Conservation (phyloP, 2,113 vertebrate genomes). For the Sinocyclocheilus maitianheensis region DNA sequence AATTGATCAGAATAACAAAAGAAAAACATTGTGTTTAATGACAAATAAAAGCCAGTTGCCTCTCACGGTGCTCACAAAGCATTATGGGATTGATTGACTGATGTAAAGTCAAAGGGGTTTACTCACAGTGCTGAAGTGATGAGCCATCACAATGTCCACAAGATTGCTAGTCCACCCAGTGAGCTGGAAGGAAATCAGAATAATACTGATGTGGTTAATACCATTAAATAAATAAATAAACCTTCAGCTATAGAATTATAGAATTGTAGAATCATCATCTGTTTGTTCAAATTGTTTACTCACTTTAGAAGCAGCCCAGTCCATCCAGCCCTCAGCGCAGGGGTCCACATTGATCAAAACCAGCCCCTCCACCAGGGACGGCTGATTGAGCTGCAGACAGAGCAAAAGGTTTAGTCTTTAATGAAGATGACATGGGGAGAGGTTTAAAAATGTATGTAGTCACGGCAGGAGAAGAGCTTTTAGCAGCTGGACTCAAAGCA, state of each 20-base stretch:
- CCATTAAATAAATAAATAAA: background rate
- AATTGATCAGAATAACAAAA: constrained; percentile 17
- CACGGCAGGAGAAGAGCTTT: background rate
- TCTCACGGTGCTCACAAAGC: background rate
- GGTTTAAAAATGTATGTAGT: constrained; percentile 24
- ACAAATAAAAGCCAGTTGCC: background rate
- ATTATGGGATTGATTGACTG: background rate
- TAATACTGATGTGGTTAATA: background rate
- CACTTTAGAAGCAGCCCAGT: constrained; percentile 98
- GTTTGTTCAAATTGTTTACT: constrained; percentile 21
- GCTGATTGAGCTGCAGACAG: constrained; percentile 83
- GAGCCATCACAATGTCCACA: constrained; percentile 91
- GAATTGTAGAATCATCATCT: background rate
- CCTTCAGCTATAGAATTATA: background rate
- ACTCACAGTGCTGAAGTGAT: constrained; percentile 96
- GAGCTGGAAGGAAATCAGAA: constrained; percentile 74
- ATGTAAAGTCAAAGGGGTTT: background rate
- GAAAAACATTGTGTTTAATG: background rate
- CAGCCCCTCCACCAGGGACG: constrained; percentile 89
- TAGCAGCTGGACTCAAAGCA: constrained; percentile 19
- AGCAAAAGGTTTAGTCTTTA: constrained; percentile 31
- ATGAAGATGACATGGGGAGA: constrained; percentile 1
- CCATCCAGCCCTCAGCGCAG: constrained; percentile 97
- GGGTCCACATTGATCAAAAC: constrained; percentile 94
- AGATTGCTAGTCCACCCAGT: constrained; percentile 93